Conservation (phyloP, 2,113 vertebrate genomes). For the Actenoides lindsayi region DNA sequence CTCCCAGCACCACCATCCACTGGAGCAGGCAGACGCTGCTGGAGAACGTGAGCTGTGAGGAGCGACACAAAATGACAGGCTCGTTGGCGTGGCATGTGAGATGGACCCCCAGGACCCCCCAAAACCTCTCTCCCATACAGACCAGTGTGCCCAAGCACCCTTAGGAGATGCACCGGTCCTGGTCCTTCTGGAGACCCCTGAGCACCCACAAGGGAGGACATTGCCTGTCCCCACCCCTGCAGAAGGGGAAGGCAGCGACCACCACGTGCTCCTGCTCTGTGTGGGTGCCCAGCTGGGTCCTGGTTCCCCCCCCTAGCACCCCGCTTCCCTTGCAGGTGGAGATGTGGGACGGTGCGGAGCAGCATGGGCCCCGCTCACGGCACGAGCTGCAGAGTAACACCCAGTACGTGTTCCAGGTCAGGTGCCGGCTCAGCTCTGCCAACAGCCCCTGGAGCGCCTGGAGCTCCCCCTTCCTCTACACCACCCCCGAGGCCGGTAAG, state of each 20-base stretch:
- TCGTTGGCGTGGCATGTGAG: conserved; percentile 67
- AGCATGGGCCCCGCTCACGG: not conserved
- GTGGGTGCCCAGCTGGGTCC: not conserved
- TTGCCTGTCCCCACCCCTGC: accelerated
- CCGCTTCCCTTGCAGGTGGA: not conserved
- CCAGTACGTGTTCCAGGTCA: conserved; percentile 68
- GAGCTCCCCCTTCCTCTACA: conserved; percentile 61
- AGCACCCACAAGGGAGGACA: accelerated
- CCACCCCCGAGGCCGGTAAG: conserved; percentile 73
- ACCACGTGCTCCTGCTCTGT: accelerated
- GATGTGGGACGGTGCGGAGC: not conserved
- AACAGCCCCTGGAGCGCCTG: conserved; percentile 72
- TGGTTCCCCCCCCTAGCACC: not conserved
- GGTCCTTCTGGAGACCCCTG: no score
- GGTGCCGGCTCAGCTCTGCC: conserved; percentile 50
- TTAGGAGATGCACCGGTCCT: accelerated
- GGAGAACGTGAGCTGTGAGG: conserved; percentile 55
- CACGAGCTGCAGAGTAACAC: conserved; percentile 61
- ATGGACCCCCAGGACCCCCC: not conserved
- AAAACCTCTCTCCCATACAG: accelerated
- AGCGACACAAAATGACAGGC: conserved; percentile 43
- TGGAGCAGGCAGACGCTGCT: conserved; percentile 61
- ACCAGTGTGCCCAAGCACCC: accelerated
- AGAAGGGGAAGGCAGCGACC: not conserved
- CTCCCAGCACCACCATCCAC: conserved; percentile 40